A percentile compares a stretch with the other conserved stretches of the same genome.
phyloP scores from a whole-genome alignment of 1,140 invertebrate species.

The Drosophila punjabiensis region DNA sequence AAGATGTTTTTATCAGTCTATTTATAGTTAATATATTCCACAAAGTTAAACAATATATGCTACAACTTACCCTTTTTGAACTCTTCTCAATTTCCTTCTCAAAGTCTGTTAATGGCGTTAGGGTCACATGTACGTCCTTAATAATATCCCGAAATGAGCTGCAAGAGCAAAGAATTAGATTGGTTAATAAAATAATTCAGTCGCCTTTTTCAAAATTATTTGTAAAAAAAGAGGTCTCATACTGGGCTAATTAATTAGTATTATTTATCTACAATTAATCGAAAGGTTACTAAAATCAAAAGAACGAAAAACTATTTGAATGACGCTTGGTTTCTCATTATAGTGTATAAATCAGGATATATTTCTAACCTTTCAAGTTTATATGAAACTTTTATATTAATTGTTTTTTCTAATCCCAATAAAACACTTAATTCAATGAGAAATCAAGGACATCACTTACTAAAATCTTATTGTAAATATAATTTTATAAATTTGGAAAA shows the following conservation, averaged over 20 bases:
- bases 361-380: background rate
- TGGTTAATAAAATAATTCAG: background rate
- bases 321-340: constrained; percentile 5
- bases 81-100: constrained; percentile 84
- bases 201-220: background rate
- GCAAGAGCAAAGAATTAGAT: background rate
- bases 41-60: constrained; percentile 30
- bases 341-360: background rate
- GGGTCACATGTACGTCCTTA: constrained; percentile 80
- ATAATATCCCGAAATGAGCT: constrained; percentile 79
- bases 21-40: constrained; percentile 34
- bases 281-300: constrained; percentile 9
- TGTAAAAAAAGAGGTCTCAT: constrained; percentile 34
- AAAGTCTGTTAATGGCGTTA: constrained; percentile 80
- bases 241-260: constrained; percentile 15
- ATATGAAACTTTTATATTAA: background rate
- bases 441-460: background rate
- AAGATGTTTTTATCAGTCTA: constrained; percentile 40
- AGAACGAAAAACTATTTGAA: constrained; percentile 4
- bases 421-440: background rate
- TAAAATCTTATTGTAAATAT: background rate
- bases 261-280: constrained; percentile 18
- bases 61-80: constrained; percentile 78
- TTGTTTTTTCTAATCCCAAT: background rate
- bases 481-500: constrained; percentile 30